Conservation (phyloP, 2,888 invertebrate species). For the Ennomos erosarius region DNA sequence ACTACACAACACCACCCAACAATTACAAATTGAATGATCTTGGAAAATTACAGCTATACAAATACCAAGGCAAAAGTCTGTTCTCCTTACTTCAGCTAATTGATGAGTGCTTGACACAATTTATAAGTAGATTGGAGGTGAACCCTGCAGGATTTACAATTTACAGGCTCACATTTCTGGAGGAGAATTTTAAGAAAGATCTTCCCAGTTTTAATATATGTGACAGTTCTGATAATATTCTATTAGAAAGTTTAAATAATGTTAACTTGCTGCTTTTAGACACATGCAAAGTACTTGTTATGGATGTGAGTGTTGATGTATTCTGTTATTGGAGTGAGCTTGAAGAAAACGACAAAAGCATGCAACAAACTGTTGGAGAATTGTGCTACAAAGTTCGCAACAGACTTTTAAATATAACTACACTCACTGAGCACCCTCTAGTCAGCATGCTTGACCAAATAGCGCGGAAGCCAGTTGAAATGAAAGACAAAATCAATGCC, state of each 20-base stretch:
- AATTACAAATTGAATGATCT: conserved; percentile 55
- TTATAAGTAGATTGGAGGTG: conserved; percentile 49
- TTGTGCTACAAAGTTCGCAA: conserved; percentile 61
- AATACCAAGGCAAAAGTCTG: conserved; percentile 63
- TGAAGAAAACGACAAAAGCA: conserved; percentile 63
- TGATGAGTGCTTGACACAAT: conserved; percentile 56
- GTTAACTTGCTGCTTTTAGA: conserved; percentile 63
- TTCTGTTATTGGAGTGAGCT: conserved; percentile 80
- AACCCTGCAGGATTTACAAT: conserved; percentile 49
- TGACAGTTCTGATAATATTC: conserved; percentile 50
- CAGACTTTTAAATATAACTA: conserved; percentile 48
- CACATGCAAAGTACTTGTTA: conserved; percentile 63
- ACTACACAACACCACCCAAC: conserved; percentile 67
- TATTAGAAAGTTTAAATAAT: conserved; percentile 59
- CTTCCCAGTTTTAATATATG: conserved; percentile 46
- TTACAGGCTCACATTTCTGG: conserved; percentile 60
- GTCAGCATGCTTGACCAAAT: conserved; percentile 68
- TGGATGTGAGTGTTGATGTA: conserved; percentile 73
- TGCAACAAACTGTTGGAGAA: conserved; percentile 73
- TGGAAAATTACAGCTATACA: conserved; percentile 61
- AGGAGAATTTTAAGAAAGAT: conserved; percentile 46
- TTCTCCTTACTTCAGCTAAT: conserved; percentile 53
- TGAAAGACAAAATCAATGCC: conserved; percentile 62
- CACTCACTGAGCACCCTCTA: conserved; percentile 62
- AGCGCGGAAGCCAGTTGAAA: conserved; percentile 63